phyloP scores from a whole-genome alignment of 2,888 invertebrate species.

The Xanthostigma xanthostigma region DNA sequence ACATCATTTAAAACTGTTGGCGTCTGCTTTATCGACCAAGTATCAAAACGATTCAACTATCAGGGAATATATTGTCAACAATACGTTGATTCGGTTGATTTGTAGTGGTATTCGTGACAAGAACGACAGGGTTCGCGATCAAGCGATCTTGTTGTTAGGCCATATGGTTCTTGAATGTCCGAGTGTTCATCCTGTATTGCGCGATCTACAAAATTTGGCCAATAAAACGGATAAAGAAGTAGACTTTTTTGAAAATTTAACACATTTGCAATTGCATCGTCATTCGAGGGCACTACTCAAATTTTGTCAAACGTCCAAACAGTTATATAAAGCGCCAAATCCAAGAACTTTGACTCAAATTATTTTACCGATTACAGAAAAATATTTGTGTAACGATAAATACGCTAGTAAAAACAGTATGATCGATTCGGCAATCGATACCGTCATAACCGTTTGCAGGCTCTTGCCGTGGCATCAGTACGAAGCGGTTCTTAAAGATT shows the following conservation, averaged over 20 bases:
- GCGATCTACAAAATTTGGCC: slow-evolving; percentile 50
- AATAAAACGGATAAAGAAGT: slow-evolving; percentile 65
- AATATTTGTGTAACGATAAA: slow-evolving; percentile 63
- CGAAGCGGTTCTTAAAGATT: slow-evolving; percentile 63
- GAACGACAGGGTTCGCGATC: slow-evolving; percentile 58
- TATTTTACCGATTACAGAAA: slow-evolving; percentile 67
- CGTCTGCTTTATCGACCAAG: slow-evolving; percentile 44
- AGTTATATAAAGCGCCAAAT: slow-evolving; percentile 41
- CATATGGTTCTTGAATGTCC: slow-evolving; percentile 59
- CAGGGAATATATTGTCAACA: slow-evolving; percentile 53
- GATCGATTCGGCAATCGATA: slow-evolving; percentile 72
- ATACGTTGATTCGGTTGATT: slow-evolving; percentile 57
- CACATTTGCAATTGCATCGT: slow-evolving; percentile 75
- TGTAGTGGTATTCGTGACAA: slow-evolving; percentile 55
- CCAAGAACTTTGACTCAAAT: slow-evolving; percentile 67
- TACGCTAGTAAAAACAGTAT: slow-evolving; percentile 64
- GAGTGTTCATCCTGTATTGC: slow-evolving; percentile 47
- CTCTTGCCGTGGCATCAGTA: slow-evolving; percentile 84
- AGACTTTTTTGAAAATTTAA: slow-evolving; percentile 89
- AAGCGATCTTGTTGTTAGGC: slow-evolving; percentile 65
- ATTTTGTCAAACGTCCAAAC: slow-evolving; percentile 50
- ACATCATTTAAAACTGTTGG: slow-evolving; percentile 53
- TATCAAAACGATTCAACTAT: slow-evolving; percentile 35
- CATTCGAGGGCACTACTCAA: slow-evolving; percentile 69
- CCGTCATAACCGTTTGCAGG: slow-evolving; percentile 58